Evolutionary conservation across 2,888 invertebrate species (phyloP).

Genomic region (Thyatira batis): DNA sequence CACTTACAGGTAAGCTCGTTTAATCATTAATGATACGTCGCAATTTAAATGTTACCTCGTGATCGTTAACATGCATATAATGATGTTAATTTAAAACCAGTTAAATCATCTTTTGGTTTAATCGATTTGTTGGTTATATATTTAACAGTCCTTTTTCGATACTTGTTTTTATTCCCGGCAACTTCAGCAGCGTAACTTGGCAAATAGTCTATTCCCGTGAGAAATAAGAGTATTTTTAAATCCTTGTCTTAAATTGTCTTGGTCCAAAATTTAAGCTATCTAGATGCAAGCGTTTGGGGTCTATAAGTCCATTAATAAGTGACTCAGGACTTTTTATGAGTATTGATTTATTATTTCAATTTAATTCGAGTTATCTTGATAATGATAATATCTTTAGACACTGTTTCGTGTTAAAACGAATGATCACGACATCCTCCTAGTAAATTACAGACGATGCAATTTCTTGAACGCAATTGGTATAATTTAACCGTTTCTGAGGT

Average conservation of each 20-base stretch:
- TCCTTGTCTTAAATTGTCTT: too few relatives aligned
- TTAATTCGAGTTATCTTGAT: background rate
- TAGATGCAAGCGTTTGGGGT: too few relatives aligned
- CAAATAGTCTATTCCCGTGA: too few relatives aligned
- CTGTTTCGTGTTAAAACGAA: background rate
- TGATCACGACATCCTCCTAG: constrained; percentile 2
- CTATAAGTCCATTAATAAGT: too few relatives aligned
- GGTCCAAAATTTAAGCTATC: too few relatives aligned
- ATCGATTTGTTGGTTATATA: background rate
- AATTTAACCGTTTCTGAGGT: constrained; percentile 10
- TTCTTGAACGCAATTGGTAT: constrained; percentile 18
- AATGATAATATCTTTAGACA: background rate
- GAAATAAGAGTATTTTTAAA: too few relatives aligned
- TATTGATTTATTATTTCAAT: background rate
- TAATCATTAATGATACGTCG: background rate
- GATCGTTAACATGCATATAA: background rate
- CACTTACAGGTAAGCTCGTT: too few relatives aligned
- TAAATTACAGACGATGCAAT: constrained; percentile 14
- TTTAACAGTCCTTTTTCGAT: too few relatives aligned
- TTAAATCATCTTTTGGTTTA: background rate
- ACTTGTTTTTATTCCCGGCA: background rate
- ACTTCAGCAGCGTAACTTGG: too few relatives aligned
- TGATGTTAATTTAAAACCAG: background rate
- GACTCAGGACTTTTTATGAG: too few relatives aligned
- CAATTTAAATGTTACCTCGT: background rate